Percentiles rank a stretch among this genome's conserved stretches.
Evolutionary conservation across 2,113 vertebrate species (phyloP).

Genomic region (Pipra filicauda): DNA sequence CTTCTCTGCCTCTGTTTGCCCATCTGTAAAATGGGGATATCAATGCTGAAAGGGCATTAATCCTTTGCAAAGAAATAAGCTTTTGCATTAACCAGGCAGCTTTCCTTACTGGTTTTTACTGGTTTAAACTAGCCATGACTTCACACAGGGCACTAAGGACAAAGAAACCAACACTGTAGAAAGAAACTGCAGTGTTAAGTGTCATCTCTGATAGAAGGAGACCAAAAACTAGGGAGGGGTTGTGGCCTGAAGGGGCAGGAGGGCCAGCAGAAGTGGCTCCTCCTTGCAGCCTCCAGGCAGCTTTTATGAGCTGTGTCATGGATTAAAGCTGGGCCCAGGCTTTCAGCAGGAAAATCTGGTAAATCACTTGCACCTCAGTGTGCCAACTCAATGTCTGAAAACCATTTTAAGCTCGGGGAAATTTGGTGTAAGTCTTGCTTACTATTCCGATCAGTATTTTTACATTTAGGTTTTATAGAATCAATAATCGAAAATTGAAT

Average conservation of each 20-base stretch:
- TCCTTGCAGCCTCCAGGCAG: background rate
- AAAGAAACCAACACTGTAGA: background rate
- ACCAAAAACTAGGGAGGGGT: background rate
- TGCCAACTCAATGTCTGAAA: background rate
- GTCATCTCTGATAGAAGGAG: background rate
- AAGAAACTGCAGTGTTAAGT: background rate
- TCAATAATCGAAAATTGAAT: accelerated
- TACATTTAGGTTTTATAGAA: background rate
- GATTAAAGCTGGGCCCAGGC: background rate
- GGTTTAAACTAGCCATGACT: background rate
- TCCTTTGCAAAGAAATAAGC: background rate
- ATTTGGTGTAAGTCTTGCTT: background rate
- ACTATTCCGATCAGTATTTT: background rate
- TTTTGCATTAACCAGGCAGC: background rate
- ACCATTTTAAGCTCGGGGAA: background rate
- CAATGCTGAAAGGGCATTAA: background rate
- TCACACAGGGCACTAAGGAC: background rate
- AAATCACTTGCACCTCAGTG: background rate
- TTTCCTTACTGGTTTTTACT: background rate
- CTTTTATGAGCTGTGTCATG: background rate
- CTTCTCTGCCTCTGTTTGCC: background rate
- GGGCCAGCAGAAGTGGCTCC: background rate
- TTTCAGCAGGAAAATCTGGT: background rate
- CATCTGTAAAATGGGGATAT: background rate
- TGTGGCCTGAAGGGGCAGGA: background rate